phyloP scores from a whole-genome alignment of 2,797 vertebrate species.

The Catamblyrhynchus diadema region DNA sequence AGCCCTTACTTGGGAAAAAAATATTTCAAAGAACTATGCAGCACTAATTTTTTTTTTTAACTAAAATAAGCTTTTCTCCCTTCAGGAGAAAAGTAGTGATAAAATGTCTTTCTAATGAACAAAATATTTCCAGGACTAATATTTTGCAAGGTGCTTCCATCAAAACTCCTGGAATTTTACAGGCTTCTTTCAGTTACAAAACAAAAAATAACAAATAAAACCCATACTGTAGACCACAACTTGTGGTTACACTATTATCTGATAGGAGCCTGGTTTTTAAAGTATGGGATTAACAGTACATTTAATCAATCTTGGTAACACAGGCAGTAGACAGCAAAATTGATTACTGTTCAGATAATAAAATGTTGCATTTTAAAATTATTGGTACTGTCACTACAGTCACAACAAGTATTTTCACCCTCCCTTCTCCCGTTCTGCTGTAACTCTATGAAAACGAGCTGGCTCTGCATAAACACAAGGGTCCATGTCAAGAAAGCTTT shows the following conservation, averaged over 20 bases:
- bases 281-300: neutral
- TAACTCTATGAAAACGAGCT: conserved; percentile 4
- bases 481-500: conserved; percentile 25
- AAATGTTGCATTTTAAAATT: neutral
- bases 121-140: neutral
- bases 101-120: neutral
- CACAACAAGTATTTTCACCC: neutral
- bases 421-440: neutral
- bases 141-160: neutral
- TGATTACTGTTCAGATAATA: neutral
- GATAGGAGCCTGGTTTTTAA: neutral
- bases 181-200: neutral
- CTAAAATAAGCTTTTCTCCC: neutral
- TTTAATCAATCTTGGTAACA: conserved; percentile 5
- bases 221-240: neutral
- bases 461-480: conserved; percentile 10
- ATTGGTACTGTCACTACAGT: neutral
- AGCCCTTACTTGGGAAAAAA: neutral
- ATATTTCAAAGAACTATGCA: neutral
- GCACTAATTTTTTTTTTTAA: neutral
- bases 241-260: neutral
- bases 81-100: neutral
- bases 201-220: neutral
- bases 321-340: neutral
- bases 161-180: neutral